phyloP scores from a whole-genome alignment of 2,797 vertebrate species.

The Sebastes ruberrimus region DNA sequence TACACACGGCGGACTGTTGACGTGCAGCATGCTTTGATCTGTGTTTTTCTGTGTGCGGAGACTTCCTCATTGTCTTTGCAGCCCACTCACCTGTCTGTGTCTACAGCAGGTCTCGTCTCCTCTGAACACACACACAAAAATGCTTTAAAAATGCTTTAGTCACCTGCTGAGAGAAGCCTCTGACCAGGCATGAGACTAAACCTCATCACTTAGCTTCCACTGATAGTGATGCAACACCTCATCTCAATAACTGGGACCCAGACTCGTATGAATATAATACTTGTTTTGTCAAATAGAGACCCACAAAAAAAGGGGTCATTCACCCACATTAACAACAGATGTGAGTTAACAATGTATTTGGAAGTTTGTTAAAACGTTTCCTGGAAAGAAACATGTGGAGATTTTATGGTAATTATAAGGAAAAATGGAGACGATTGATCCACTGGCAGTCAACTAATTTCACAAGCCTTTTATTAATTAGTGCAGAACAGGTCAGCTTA shows the following conservation, averaged over 20 bases:
- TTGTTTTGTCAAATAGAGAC: background rate
- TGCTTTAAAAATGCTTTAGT: constrained; percentile 39
- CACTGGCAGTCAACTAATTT: background rate
- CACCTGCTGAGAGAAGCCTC: constrained; percentile 22
- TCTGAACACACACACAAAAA: constrained; percentile 39
- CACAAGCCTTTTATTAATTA: background rate
- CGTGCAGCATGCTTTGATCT: constrained; percentile 71
- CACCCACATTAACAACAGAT: background rate
- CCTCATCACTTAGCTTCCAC: background rate
- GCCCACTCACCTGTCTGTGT: constrained; percentile 72
- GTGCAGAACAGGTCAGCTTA: background rate
- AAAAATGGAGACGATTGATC: background rate
- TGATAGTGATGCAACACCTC: background rate
- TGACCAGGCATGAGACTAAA: background rate
- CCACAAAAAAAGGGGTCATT: background rate
- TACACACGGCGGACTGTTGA: constrained; percentile 64
- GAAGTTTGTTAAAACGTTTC: background rate
- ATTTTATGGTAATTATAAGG: background rate
- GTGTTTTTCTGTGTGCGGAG: constrained; percentile 59
- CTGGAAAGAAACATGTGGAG: background rate
- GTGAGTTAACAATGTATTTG: background rate
- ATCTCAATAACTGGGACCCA: background rate
- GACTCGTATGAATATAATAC: background rate
- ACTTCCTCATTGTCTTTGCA: constrained; percentile 66
- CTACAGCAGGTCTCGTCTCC: constrained; percentile 43